phyloP scores from a whole-genome alignment of 2,888 invertebrate species.

The Alitta virens region DNA sequence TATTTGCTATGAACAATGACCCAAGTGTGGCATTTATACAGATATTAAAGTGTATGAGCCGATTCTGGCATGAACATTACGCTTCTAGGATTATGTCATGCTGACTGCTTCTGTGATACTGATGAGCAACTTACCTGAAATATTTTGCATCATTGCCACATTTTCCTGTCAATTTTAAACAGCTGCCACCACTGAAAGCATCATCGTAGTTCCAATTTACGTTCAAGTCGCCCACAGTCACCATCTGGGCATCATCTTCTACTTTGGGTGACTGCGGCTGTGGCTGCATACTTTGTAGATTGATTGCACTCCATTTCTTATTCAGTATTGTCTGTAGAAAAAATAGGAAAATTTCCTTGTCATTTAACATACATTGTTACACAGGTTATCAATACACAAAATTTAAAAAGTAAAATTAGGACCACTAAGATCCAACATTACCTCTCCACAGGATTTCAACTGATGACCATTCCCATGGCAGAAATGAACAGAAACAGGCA shows the following conservation, averaged over 20 bases:
- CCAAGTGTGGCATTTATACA: no score
- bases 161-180: conserved; percentile 6
- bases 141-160: background rate
- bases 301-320: conserved; percentile 20
- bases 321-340: conserved; percentile 7
- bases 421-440: background rate
- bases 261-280: background rate
- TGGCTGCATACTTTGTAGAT: conserved; percentile 22
- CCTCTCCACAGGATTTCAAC: conserved; percentile 17
- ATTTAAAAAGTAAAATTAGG: no score
- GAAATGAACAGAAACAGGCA: conserved; percentile 20
- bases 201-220: background rate
- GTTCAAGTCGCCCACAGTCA: background rate
- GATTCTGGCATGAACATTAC: no score
- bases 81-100: no score
- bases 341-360: background rate
- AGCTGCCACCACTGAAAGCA: conserved; percentile 11
- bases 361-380: no score
- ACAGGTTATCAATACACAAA: no score
- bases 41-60: no score
- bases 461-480: conserved; percentile 24
- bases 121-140: no score
- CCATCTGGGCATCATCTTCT: background rate
- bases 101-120: no score
- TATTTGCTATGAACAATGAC: no score